Evolutionary conservation across 2,797 vertebrate species (phyloP), one percentile per base, ranked within the genome.

Genomic region (Halcyon smyrnensis): DNA sequence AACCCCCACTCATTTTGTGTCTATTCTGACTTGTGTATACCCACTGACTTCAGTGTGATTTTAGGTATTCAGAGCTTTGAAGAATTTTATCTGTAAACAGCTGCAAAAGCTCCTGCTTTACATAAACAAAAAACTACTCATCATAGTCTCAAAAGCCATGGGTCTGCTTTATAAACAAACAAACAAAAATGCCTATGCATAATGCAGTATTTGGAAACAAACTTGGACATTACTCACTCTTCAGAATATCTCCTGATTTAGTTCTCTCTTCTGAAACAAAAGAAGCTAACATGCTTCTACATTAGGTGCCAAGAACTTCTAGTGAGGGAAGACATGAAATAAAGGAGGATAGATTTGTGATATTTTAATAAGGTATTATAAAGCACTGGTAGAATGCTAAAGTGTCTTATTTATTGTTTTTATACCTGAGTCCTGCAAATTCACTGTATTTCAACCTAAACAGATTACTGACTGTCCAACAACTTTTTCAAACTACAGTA

Each of bases 171-270:
- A 85, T 89, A 94, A 96, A 94, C 63, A 95, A 94, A 69, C 60
- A 89, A 87, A 77, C 73, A 90, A 75, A 86, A 81, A 56, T 76
- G 43, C 13, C 34, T 69, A 7, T 59, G 34, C 73, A 71, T 90
- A 86, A 90, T 90, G 51, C 27, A 37, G 73, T 73, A 45, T 96
- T 95, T 96, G 57, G 76, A 96, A 94, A 93, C 69, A 94, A 86
- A 94, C 19, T 74, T 71, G 75, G 87, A 76, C 41, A 13, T 88
- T 59, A 63, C 34, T 92, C 45, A 71, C 21, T 78, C 43, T 51
- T 78, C 73, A 54, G 87, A 93, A 65, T 21, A 32, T 46, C 41
- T 70, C 43, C 57, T 77, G 60, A 86, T 91, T 85, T 57, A 45
- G 37, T 81, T 64, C 59, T 36, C 62, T 71, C 16, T 2, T 25